Conservation (phyloP, 2,113 vertebrate genomes). For the Myodes glareolus region DNA sequence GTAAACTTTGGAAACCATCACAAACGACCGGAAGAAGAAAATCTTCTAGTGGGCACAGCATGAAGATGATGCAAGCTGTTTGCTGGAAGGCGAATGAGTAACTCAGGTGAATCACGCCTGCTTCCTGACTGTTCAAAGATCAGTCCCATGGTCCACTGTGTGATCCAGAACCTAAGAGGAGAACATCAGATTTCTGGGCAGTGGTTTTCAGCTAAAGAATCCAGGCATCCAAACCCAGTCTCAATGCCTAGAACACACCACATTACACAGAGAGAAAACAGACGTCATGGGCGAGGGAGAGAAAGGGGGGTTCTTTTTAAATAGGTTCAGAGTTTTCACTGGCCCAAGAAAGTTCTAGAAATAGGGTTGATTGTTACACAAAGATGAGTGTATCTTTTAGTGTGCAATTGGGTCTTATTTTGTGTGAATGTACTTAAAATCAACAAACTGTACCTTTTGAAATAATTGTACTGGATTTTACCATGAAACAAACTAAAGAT, state of each 20-base stretch:
- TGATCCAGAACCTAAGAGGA: not conserved
- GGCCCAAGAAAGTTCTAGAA: constrained; percentile 43
- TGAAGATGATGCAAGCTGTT: not conserved
- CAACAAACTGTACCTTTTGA: not conserved
- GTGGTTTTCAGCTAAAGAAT: constrained; percentile 13
- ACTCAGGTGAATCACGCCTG: not conserved
- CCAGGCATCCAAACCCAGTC: not conserved
- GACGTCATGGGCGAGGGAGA: not conserved
- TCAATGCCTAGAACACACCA: not conserved
- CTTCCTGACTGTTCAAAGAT: constrained; percentile 46
- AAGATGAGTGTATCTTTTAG: not conserved
- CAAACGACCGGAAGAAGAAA: not conserved
- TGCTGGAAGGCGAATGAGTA: not conserved
- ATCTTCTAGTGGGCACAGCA: not conserved
- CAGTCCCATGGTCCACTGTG: not conserved
- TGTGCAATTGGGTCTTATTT: not conserved
- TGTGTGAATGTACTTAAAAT: not conserved
- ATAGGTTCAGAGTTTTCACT: not conserved
- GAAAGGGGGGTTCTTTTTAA: not conserved
- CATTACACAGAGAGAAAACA: not conserved
- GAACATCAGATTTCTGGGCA: not conserved
- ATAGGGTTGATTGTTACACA: not conserved
- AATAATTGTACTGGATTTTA: not conserved
- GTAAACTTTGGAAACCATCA: constrained; percentile 6
- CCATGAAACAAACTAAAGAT: not conserved